Evolutionary conservation across 2,888 invertebrate genomes (phyloP), one percentile per base, ranked within the genome.

Genomic region (Ophion obscuratus): DNA sequence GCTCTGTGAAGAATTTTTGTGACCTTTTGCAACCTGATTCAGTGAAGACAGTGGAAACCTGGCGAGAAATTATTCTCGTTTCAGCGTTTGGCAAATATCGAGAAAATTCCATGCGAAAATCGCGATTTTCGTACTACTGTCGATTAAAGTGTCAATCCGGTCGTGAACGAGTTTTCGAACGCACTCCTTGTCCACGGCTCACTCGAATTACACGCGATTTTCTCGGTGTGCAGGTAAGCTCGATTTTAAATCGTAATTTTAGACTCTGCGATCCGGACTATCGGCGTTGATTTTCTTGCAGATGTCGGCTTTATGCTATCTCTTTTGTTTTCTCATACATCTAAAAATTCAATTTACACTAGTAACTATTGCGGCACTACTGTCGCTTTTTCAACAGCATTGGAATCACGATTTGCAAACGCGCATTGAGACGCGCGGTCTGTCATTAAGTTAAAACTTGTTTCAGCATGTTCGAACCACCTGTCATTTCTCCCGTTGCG

Each of bases 191-290:
- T 10, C 1, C 24, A 61, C 20, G 20, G 20, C 44, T 68, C 36
- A 53, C 24, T 61, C 67, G 27, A 81, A 81, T 85, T 70, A 68
- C 61, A 68, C 59, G 47, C 40, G 27, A 74, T 78, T 20, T 79
- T 85, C 53, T 47, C 47, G 79, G 36, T 53, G 64, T 67, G 75
- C 44, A 79, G 66, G 74, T 85, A 85, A 85, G 85, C 79, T 85
- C 82, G 79, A 82, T 44, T 71, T 61, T 24, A 4, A 24, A 57
- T 68, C 67, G 20, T 81, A 68, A 74, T 75, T 20, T 24, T 68
- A 61, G 61, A 75, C 68, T 81, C 31, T 67, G 75, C 27, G 71
- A 68, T 61, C 53, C 61, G 67, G 40, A 67, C 77, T 62, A 36
- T 57, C 66, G 36, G 31, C 40, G 31, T 24, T 17, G 11, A 73